These are phyloP conservation scores for Nymphalis io DNA, from an alignment of 1,140 invertebrate genomes.

Conservation along the genomic window DNA sequence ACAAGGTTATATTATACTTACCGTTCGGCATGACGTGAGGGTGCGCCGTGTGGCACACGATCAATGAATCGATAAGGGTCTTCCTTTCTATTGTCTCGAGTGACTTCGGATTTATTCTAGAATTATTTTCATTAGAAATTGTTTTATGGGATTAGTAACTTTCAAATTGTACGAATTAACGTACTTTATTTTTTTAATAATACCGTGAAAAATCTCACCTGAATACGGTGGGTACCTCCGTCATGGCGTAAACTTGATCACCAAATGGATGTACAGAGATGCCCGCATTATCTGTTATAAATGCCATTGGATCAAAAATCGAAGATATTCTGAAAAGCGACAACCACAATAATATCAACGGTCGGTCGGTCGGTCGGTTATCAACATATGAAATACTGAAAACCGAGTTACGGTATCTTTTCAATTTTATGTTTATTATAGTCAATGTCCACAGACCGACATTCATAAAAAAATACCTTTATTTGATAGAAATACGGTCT, in stretches of 20 bases:
- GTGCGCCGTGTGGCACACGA: conserved; percentile 92
- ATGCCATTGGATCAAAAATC: conserved; percentile 84
- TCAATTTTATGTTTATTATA: too few relatives aligned
- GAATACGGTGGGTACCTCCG: conserved; percentile 89
- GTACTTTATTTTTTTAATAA: background rate
- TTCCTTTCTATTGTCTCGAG: conserved; percentile 85
- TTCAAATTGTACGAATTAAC: too few relatives aligned
- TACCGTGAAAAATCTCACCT: conserved; percentile 81
- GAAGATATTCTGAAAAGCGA: conserved; percentile 82
- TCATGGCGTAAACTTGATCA: conserved; percentile 91
- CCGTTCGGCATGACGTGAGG: conserved; percentile 90
- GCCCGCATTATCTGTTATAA: conserved; percentile 90
- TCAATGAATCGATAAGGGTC: conserved; percentile 85
- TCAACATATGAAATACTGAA: too few relatives aligned
- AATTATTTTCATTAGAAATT: too few relatives aligned
- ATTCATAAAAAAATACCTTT: too few relatives aligned
- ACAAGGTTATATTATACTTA: too few relatives aligned
- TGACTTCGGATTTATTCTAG: conserved; percentile 85
- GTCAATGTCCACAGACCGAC: too few relatives aligned
- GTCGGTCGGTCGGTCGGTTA: too few relatives aligned
- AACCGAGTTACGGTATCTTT: too few relatives aligned
- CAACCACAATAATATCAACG: too few relatives aligned
- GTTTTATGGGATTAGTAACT: too few relatives aligned
- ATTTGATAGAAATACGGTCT: too few relatives aligned
- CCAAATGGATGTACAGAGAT: conserved; percentile 94